Evolutionary conservation across 2,888 invertebrate genomes (phyloP).

Genomic region (Himalopsyche kuldschensis): DNA sequence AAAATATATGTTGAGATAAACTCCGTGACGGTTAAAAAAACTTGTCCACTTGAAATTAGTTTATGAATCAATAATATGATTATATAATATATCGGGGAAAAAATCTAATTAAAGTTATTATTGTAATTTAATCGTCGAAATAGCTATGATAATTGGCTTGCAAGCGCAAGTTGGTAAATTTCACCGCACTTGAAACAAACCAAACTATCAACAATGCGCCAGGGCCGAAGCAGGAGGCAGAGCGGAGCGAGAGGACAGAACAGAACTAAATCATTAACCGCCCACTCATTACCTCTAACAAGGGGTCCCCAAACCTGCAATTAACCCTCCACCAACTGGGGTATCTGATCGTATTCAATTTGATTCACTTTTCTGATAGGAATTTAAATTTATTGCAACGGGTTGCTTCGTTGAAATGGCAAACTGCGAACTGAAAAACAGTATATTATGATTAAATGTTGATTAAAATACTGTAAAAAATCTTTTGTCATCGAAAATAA

Average conservation of each 20-base stretch:
- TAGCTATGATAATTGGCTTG: not conserved
- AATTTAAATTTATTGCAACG: not conserved
- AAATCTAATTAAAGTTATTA: no score
- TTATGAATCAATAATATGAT: no score
- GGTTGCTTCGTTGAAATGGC: not conserved
- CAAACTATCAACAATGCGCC: not conserved
- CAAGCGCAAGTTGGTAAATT: not conserved
- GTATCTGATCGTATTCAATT: not conserved
- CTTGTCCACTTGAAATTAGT: no score
- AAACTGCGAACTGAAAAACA: not conserved
- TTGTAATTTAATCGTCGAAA: no score
- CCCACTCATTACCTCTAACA: not conserved
- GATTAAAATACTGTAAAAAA: no score
- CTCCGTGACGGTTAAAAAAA: no score
- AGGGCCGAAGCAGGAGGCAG: not conserved
- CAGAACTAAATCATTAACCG: not conserved
- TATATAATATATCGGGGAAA: no score
- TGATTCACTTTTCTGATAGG: not conserved
- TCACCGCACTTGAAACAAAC: not conserved
- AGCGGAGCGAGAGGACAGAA: not conserved
- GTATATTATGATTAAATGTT: no score
- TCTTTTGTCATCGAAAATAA: no score
- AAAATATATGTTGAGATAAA: no score
- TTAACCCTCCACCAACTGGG: not conserved
- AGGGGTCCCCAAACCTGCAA: not conserved